Evolutionary conservation across 1,140 invertebrate species (phyloP), one percentile per base, ranked within the genome.

Genomic region (Aricia agestis): DNA sequence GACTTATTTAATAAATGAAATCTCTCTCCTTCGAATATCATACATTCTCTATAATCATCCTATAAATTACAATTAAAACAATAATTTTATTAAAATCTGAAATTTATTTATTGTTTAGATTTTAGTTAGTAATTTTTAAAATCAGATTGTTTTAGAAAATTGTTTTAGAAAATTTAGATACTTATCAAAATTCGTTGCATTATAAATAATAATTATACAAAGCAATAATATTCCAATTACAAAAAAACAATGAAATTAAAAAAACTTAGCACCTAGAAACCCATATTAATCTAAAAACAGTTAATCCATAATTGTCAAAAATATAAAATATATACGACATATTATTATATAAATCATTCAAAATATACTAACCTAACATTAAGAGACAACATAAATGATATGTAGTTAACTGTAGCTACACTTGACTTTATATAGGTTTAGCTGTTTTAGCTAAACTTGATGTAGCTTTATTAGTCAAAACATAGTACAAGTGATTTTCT

Each of bases 191-290:
- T 63, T 63, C 59, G 59, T 63, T 63, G 59, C 59, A 10, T 63
- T 63, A 18, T 4, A 52, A 52, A 52, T 52, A 31, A 31, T 25
- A 11, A 52, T 52, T 63, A 31, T 25, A 11, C 18, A 63, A 63
- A 63, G 1, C 18, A 25, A 63, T 63, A 63, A 13, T 19, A 63
- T 18, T 19, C 17, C 7, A 63, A 63, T 63, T 10, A 25, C 6
- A 63, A 63, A 17, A 17, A 25, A 63, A 18, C 11, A 13, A 19
- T 63, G 3, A 52, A 15, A 17, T 59, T 17, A 59, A 25, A 63
- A 63, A 63, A 63, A 63, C 59, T 63, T 63, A 63, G 59, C 59
- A 63, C 59, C 59, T 63, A 63, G 0, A 25, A 63, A 63, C 59
- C 59, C 59, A 63, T 63, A 19, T 11, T 19, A 63, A 63, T 19